Percentiles rank a stretch among this genome's conserved stretches.
phyloP scores from a whole-genome alignment of 2,797 vertebrate species.

The Ptychadena robeensis region DNA sequence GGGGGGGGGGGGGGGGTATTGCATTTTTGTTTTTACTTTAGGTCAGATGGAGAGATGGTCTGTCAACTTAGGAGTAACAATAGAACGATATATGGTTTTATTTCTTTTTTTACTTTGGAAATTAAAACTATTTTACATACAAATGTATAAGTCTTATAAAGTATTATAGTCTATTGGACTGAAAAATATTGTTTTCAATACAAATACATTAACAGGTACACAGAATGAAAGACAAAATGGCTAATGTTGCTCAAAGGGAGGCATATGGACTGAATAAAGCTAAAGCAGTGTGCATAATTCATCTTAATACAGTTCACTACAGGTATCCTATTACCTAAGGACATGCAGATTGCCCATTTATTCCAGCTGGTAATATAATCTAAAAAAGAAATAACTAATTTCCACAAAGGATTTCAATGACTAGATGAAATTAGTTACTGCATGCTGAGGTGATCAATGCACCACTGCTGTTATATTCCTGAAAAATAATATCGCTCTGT shows the following conservation, averaged over 20 bases:
- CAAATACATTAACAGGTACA: neutral
- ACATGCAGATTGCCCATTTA: constrained; percentile 51
- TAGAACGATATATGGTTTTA: too few relatives aligned
- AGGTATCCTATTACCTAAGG: constrained; percentile 56
- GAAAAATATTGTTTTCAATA: neutral
- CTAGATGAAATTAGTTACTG: constrained; percentile 43
- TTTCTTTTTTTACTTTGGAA: too few relatives aligned
- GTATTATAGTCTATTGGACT: neutral
- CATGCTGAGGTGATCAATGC: constrained; percentile 60
- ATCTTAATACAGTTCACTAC: constrained; percentile 53
- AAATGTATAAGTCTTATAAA: neutral
- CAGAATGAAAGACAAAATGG: constrained; percentile 7
- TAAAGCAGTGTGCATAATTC: constrained; percentile 32
- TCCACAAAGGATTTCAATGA: constrained; percentile 44
- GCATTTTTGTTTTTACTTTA: too few relatives aligned
- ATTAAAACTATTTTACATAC: neutral
- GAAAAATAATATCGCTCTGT: constrained; percentile 64
- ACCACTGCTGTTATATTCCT: constrained; percentile 56
- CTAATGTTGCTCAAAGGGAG: constrained; percentile 28
- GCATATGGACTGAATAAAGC: constrained; percentile 29
- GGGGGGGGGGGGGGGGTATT: too few relatives aligned
- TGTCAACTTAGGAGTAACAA: too few relatives aligned
- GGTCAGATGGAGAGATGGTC: too few relatives aligned
- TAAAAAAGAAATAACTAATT: constrained; percentile 54
- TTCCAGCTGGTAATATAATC: constrained; percentile 52